These are phyloP conservation scores for Chamaetylas fuelleborni DNA, from an alignment of 2,113 vertebrate genomes.

Conservation along the genomic window DNA sequence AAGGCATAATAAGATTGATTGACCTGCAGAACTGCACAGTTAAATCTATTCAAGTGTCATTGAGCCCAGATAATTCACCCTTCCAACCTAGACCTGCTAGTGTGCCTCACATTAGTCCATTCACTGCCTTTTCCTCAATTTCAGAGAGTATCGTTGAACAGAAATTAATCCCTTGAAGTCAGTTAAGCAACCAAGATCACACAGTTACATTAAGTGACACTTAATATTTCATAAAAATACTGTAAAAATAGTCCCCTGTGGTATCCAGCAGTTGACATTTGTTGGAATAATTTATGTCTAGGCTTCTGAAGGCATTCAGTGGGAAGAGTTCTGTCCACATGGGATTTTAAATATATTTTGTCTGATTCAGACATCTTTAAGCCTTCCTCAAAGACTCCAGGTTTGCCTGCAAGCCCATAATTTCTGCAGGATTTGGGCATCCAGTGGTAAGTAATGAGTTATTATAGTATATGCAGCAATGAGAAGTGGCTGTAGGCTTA, in stretches of 20 bases:
- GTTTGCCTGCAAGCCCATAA: not conserved
- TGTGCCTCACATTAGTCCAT: not conserved
- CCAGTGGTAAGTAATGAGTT: not conserved
- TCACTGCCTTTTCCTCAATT: not conserved
- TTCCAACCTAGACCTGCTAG: not conserved
- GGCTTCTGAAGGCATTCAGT: not conserved
- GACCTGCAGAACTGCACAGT: not conserved
- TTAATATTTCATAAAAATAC: constrained; percentile 34
- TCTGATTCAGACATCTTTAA: not conserved
- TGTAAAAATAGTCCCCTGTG: not conserved
- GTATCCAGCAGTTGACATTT: constrained; percentile 1
- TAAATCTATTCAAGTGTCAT: not conserved
- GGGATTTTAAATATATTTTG: constrained; percentile 16
- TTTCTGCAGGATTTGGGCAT: not conserved
- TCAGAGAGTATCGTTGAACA: not conserved
- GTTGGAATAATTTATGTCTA: constrained; percentile 35
- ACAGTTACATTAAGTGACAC: not conserved
- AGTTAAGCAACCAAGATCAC: constrained; percentile 3
- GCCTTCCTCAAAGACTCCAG: not conserved
- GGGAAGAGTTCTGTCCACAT: not conserved
- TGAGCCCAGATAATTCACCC: not conserved
- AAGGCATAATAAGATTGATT: not conserved
- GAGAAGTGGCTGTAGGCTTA: not conserved
- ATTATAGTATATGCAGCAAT: not conserved
- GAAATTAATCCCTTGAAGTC: constrained; percentile 8